Percentiles rank a stretch among this genome's conserved stretches.
Evolutionary conservation across 2,888 invertebrate species (phyloP).

Genomic region (Ectemnius continuus): DNA sequence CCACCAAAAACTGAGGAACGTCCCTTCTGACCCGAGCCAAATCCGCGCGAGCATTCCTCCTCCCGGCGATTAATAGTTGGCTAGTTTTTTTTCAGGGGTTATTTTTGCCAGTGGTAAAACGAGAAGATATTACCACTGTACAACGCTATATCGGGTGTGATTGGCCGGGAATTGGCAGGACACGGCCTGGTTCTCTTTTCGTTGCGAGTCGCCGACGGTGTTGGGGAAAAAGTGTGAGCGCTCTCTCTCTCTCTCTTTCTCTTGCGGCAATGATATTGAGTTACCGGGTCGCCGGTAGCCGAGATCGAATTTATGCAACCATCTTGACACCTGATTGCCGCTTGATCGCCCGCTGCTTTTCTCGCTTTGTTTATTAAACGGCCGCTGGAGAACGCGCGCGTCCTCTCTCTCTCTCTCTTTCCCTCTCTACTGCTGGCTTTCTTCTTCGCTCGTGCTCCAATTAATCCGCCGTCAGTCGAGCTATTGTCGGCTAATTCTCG

Average conservation of each 20-base stretch:
- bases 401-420: constrained; percentile 15
- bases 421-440: constrained; percentile 15
- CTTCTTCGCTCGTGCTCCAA: constrained; percentile 58
- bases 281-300: not conserved
- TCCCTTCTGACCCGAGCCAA: too few species aligned
- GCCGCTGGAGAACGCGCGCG: not conserved
- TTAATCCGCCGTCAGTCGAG: constrained; percentile 63
- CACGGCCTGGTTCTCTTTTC: not conserved
- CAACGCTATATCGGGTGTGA: too few species aligned
- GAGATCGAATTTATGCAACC: constrained; percentile 16
- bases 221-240: not conserved
- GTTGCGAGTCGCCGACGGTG: not conserved
- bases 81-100: too few species aligned
- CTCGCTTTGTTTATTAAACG: not conserved
- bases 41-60: too few species aligned
- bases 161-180: too few species aligned
- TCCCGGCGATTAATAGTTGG: too few species aligned
- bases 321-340: constrained; percentile 38
- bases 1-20: too few species aligned
- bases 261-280: too few species aligned
- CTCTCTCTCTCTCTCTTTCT: not conserved
- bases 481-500: constrained; percentile 49
- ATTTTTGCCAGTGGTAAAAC: too few species aligned
- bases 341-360: constrained; percentile 16
- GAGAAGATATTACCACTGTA: too few species aligned